A percentile compares a stretch with the other conserved stretches of the same genome.
Conservation (phyloP, 2,797 vertebrate species). For the Tarsius wallacei region DNA sequence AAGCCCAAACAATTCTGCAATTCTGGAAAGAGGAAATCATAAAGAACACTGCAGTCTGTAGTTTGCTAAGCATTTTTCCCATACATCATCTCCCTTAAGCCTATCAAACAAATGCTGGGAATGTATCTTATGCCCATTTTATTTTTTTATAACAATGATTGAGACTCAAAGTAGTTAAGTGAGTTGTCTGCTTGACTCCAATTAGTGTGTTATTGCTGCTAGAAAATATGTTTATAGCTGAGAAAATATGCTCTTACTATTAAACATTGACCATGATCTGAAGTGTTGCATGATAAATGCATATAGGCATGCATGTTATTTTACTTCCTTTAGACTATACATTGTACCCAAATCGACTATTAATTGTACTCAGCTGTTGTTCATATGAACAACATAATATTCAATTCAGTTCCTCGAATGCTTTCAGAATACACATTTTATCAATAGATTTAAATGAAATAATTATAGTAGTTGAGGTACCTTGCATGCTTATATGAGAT, state of each 20-base stretch:
- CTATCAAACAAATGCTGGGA: background rate
- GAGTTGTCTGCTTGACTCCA: background rate
- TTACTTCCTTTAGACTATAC: background rate
- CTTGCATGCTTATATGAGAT: background rate
- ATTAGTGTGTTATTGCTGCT: background rate
- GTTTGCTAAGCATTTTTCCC: background rate
- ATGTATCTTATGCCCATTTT: background rate
- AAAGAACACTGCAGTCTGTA: background rate
- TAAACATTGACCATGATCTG: background rate
- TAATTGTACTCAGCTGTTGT: background rate
- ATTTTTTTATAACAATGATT: background rate
- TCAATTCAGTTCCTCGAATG: background rate
- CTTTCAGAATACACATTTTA: background rate
- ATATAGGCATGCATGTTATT: background rate
- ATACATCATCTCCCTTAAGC: background rate
- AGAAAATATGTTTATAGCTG: background rate
- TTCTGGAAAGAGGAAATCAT: background rate
- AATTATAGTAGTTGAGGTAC: background rate
- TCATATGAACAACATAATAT: background rate
- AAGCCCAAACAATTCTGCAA: constrained; percentile 16
- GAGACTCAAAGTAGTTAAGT: background rate
- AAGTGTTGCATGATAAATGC: background rate
- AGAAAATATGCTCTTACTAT: background rate
- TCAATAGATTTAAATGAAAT: background rate
- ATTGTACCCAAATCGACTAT: background rate